phyloP scores from a whole-genome alignment of 1,140 invertebrate species.

The Camponotus vicinus region DNA sequence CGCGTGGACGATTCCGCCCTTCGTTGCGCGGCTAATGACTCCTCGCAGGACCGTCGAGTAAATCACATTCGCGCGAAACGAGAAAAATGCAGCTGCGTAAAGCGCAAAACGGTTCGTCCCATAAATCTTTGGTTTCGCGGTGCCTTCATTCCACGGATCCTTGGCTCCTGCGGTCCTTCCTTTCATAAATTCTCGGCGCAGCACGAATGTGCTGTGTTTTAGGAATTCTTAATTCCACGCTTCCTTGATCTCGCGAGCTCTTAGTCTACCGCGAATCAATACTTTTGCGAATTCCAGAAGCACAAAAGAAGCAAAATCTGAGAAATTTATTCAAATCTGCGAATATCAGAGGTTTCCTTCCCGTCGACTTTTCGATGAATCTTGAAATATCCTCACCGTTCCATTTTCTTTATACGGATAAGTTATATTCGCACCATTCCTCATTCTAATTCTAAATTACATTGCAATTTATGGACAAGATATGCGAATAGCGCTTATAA shows the following conservation, averaged over 20 bases:
- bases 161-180: neutral
- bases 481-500: neutral
- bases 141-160: constrained; percentile 31
- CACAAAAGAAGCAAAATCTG: neutral
- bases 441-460: neutral
- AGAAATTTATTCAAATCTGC: constrained; percentile 13
- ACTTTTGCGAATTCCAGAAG: neutral
- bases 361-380: neutral
- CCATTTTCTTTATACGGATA: neutral
- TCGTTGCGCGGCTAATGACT: constrained; percentile 46
- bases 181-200: constrained; percentile 40
- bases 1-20: constrained; percentile 22
- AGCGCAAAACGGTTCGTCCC: neutral
- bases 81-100: constrained; percentile 46
- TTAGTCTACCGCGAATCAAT: constrained; percentile 19
- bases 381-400: neutral
- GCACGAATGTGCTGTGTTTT: constrained; percentile 6
- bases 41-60: constrained; percentile 20
- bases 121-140: constrained; percentile 50
- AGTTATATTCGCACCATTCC: neutral
- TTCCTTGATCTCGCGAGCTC: constrained; percentile 11
- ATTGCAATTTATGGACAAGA: neutral
- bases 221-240: constrained; percentile 49
- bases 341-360: neutral
- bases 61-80: constrained; percentile 55